Evolutionary conservation across 2,113 vertebrate species (phyloP).

Genomic region (Osmerus mordax): DNA sequence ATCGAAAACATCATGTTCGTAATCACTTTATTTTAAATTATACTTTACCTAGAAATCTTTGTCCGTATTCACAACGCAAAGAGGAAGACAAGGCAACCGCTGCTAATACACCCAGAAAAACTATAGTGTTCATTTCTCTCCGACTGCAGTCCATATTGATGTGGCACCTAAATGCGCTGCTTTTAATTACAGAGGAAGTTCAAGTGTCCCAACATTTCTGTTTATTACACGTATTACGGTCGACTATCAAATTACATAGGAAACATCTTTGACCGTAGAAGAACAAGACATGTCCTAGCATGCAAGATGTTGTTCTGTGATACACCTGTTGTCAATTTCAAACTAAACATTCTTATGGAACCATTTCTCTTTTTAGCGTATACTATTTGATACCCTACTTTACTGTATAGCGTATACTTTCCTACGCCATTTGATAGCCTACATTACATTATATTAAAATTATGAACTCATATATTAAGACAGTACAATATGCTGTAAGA

Average conservation of each 20-base stretch:
- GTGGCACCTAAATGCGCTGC: slow-evolving; percentile 65
- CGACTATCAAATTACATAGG: slow-evolving; percentile 67
- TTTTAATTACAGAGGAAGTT: slow-evolving; percentile 35
- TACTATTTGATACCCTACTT: no score
- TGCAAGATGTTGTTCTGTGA: not conserved
- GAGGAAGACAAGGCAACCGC: slow-evolving; percentile 35
- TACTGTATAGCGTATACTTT: no score
- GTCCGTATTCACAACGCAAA: slow-evolving; percentile 63
- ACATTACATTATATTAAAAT: no score
- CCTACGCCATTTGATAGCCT: no score
- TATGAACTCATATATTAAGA: no score
- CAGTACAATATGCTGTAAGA: not conserved
- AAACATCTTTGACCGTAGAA: slow-evolving; percentile 1
- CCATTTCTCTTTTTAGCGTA: no score
- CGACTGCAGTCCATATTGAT: slow-evolving; percentile 58
- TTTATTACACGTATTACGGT: slow-evolving; percentile 65
- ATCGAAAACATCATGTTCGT: no score
- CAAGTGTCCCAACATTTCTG: slow-evolving; percentile 28
- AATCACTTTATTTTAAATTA: no score
- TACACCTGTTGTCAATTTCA: not conserved
- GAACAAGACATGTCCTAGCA: not conserved
- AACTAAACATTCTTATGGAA: no score
- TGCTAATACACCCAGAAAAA: slow-evolving; percentile 47
- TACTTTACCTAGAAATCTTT: slow-evolving; percentile 74
- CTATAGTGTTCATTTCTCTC: slow-evolving; percentile 45